These are phyloP conservation scores for Thermophis baileyi DNA, from an alignment of 2,113 vertebrate species.

Conservation along the genomic window DNA sequence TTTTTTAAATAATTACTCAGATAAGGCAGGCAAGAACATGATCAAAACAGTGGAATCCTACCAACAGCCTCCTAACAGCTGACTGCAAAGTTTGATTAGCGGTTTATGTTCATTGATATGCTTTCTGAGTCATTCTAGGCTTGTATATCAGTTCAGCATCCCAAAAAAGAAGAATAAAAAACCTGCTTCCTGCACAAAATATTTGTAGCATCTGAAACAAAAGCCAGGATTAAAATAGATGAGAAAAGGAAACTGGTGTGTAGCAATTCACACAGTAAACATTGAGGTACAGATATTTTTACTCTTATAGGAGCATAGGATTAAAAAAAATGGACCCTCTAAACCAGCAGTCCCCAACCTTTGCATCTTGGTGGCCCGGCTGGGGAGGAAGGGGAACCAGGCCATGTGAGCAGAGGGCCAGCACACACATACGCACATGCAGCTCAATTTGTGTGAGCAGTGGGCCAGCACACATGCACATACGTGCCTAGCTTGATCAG, in stretches of 20 bases:
- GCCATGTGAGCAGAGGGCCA: not conserved
- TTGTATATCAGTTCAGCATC: conserved; percentile 63
- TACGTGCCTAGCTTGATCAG: not conserved
- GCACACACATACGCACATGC: not conserved
- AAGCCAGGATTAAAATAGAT: conserved; percentile 52
- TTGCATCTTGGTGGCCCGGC: not conserved
- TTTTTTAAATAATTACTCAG: conserved; percentile 62
- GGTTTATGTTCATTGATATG: conserved; percentile 53
- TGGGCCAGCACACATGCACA: not conserved
- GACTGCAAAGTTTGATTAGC: conserved; percentile 42
- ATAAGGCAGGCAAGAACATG: conserved; percentile 54
- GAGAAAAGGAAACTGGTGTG: conserved; percentile 56
- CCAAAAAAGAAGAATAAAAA: conserved; percentile 49
- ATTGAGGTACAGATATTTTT: not conserved
- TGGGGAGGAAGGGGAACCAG: not conserved
- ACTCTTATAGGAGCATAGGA: not conserved
- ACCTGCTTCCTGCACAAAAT: conserved; percentile 61
- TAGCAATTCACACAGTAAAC: conserved; percentile 64
- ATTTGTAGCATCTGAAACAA: conserved; percentile 46
- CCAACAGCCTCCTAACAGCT: conserved; percentile 56
- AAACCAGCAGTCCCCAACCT: not conserved
- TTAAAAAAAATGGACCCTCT: not conserved
- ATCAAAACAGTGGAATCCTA: conserved; percentile 48
- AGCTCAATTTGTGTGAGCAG: not conserved
- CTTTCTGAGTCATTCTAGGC: conserved; percentile 65